A percentile compares a stretch with the other conserved stretches of the same genome.
Evolutionary conservation across 2,888 invertebrate genomes (phyloP).

Genomic region (Magallana nippona): DNA sequence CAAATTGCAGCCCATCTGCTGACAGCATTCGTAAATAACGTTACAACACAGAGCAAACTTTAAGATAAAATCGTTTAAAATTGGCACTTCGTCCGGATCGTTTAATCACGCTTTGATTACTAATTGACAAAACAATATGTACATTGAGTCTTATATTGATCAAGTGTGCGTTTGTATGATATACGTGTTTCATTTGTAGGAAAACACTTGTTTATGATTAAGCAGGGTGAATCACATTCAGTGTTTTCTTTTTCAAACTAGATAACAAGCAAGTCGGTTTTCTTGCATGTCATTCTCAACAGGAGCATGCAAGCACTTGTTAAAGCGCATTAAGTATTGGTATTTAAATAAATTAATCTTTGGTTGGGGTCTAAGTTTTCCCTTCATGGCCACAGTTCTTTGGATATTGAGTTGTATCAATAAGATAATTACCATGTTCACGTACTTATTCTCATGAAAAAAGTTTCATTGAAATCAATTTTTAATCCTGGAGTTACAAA

Average conservation of each 20-base stretch:
- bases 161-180: too few relatives aligned
- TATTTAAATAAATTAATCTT: not conserved
- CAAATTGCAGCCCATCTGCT: not conserved
- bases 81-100: not conserved
- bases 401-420: not conserved
- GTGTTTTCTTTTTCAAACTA: too few relatives aligned
- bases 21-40: not conserved
- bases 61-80: not conserved
- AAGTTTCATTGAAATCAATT: too few relatives aligned
- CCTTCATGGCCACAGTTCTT: constrained; percentile 11
- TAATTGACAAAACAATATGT: too few relatives aligned
- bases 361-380: not conserved
- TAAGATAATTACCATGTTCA: too few relatives aligned
- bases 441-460: too few relatives aligned
- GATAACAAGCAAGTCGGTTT: too few relatives aligned
- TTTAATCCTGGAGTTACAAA: too few relatives aligned
- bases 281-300: not conserved
- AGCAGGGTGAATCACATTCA: too few relatives aligned
- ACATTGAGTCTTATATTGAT: too few relatives aligned
- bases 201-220: too few relatives aligned
- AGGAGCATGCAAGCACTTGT: not conserved
- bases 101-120: not conserved
- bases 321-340: not conserved
- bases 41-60: not conserved
- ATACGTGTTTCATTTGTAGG: too few relatives aligned